These are phyloP conservation scores for Pemphigus obesinymphae DNA, from an alignment of 1,140 invertebrate species.

Conservation along the genomic window DNA sequence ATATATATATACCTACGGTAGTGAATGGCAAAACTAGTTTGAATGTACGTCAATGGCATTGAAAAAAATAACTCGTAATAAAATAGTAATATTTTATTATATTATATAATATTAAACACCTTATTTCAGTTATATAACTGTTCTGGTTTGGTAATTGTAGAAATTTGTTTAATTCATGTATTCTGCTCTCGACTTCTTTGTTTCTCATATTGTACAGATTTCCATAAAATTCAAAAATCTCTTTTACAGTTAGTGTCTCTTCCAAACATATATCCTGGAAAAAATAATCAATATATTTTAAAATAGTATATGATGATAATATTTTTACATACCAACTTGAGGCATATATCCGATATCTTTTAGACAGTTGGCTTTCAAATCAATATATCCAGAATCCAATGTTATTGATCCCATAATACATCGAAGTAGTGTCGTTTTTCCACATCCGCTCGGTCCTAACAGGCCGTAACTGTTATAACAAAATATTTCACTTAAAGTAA, in stretches of 20 bases:
- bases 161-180: neutral
- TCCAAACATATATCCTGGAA: conserved; percentile 6
- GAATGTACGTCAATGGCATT: too few species aligned
- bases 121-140: conserved; percentile 6
- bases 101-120: conserved; percentile 12
- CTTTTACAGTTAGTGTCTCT: neutral
- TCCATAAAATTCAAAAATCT: conserved; percentile 10
- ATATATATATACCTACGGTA: too few species aligned
- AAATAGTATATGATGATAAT: neutral
- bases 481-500: too few species aligned
- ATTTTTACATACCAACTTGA: conserved; percentile 53
- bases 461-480: conserved; percentile 69
- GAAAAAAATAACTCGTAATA: too few species aligned
- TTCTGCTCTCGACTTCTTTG: neutral
- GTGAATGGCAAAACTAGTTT: too few species aligned
- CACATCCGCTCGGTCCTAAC: conserved; percentile 77
- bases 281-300: neutral
- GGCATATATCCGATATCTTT: conserved; percentile 66
- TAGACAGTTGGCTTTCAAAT: conserved; percentile 69
- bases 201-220: conserved; percentile 9
- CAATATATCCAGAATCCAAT: conserved; percentile 75
- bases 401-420: conserved; percentile 77
- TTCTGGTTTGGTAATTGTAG: neutral
- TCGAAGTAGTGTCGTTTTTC: conserved; percentile 78
- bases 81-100: too few species aligned